Conservation (phyloP, 2,113 vertebrate species). For the Colinus virginianus region DNA sequence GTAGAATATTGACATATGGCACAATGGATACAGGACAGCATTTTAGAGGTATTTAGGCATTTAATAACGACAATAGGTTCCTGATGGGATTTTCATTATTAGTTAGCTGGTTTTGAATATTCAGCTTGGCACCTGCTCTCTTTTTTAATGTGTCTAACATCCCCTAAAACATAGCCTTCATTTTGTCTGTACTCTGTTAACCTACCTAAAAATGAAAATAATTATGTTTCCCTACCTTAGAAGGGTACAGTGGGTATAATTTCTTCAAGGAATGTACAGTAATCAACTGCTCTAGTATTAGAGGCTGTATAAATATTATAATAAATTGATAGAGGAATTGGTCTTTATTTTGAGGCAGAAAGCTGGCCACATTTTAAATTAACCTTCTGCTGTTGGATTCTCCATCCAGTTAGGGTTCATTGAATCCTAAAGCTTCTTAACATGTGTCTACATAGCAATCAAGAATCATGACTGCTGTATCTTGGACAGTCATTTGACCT, state of each 20-base stretch:
- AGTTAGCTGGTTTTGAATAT: background rate
- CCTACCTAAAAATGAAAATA: background rate
- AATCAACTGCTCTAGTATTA: background rate
- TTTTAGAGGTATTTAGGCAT: background rate
- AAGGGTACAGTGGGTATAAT: background rate
- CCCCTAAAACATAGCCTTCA: background rate
- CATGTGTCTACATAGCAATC: background rate
- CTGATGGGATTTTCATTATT: background rate
- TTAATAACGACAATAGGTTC: background rate
- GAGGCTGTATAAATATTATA: background rate
- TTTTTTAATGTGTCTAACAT: background rate
- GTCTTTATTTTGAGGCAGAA: constrained; percentile 7
- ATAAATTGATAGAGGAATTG: background rate
- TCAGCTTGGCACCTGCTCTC: background rate
- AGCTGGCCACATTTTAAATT: background rate
- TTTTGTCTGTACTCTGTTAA: background rate
- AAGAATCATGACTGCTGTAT: background rate
- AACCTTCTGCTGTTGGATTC: constrained; percentile 2
- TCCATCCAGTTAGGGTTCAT: background rate
- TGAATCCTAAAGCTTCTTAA: background rate
- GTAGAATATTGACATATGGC: background rate
- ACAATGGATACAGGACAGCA: background rate
- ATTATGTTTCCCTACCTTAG: background rate
- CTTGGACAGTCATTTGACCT: background rate
- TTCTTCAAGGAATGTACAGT: background rate